Base-by-base conservation (phyloP, 2,888 invertebrate genomes). In the Melipona beecheii region DNA sequence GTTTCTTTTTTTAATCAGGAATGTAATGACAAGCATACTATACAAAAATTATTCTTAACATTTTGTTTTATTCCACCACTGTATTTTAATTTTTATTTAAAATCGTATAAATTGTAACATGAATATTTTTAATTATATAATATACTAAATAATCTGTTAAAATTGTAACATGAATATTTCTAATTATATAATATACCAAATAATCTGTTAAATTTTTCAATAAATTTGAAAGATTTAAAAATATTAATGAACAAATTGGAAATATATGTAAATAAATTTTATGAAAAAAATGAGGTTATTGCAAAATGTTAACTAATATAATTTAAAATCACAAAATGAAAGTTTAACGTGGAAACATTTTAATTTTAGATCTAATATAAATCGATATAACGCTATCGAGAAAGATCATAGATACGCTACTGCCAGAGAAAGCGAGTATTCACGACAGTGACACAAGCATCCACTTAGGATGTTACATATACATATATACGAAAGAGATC, bases 391-490 rank as follows among this genome's bases (percentile, higher is more conserved):
- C 19, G 31, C 3, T 60, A 19, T 19, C 2, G 27, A n/a, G 24
- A 64, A 62, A 36, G 58, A 49, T 62, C 4, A 2, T 70, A 31
- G 65, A 15, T 84, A 88, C 87, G 68, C 75, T 75, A 87, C 74
- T 87, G 87, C 17, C 56, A 71, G 88, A 88, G 88, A 88, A 88
- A 88, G 88, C 88, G 83, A 81, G 75, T 70, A 73, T 75, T 75
- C 82, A 75, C 81, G 71, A 79, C 73, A 80, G 87, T 75, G 84
- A 84, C 84, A 83, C 83, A 78, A 78, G 71, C 80, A 78, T 78
- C 58, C 73, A 81, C 83, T 85, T 75, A 83, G 75, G 75, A 88
- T 88, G 43, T 43, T 43, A 76, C 76, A 72, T 78, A 31, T 60
- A 17, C 80, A 85, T 83, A 69, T 60, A 75, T 52, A 73, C 36